These are phyloP conservation scores for Paralichthys olivaceus DNA, from an alignment of 2,113 vertebrate genomes.

Conservation along the genomic window DNA sequence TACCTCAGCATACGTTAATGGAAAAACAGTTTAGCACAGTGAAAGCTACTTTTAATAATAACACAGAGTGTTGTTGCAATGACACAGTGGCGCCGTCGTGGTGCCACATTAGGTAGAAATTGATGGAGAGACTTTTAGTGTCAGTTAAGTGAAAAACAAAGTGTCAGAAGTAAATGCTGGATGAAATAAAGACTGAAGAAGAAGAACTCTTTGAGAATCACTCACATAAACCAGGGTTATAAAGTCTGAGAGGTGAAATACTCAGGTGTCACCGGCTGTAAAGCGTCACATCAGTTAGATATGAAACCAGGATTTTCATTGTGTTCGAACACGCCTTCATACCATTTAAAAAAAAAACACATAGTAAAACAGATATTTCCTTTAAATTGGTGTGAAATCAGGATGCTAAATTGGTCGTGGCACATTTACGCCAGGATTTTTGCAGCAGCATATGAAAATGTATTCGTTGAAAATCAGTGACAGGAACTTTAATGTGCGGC, in stretches of 20 bases:
- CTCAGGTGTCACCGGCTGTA: background rate
- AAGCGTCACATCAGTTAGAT: background rate
- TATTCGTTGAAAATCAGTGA: background rate
- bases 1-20: background rate
- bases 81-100: background rate
- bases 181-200: background rate
- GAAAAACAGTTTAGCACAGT: background rate
- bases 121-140: constrained; percentile 46
- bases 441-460: background rate
- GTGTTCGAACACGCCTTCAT: background rate
- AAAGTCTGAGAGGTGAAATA: constrained; percentile 16
- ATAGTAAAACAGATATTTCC: too few species aligned
- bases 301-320: background rate
- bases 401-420: background rate
- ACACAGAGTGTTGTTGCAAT: background rate
- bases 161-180: constrained; percentile 1
- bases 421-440: background rate
- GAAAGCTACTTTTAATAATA: background rate
- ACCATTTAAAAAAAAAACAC: background rate
- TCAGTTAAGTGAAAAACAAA: constrained; percentile 22
- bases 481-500: background rate
- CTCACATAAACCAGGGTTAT: constrained; percentile 27
- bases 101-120: constrained; percentile 3
- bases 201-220: background rate
- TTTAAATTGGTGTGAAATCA: background rate